Evolutionary conservation across 2,888 invertebrate species (phyloP), one percentile per base, ranked within the genome.

Genomic region (Meiosimyza decipiens): DNA sequence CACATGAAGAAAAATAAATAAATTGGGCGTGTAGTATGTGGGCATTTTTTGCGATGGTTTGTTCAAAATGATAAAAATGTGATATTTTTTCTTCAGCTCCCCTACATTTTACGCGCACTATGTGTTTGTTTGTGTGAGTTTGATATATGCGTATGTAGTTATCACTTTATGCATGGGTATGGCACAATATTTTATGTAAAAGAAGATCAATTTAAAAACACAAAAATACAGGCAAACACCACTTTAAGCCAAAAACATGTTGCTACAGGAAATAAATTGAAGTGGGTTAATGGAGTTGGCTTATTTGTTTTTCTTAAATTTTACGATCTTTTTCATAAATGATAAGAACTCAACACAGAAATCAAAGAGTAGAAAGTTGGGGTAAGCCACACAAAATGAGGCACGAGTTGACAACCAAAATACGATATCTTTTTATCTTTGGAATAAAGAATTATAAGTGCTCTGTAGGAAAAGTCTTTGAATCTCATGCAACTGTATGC

Each of bases 271-370:
- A 9, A 40, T 40, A 9, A 40, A 40, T 0, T 40, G 40, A 40
- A 40, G 9, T 40, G 40, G 9, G 40, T 62, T 16, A 13, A 7
- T 13, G 47, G 49, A 40, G 28, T 12, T 40, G 7, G 11, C 16
- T 28, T 22, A 22, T 22, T 22, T 22, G 2, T 28, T 28, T 49
- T 11, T 33, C n/a, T n/a, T 28, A 60, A n/a, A 60, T 60, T 69
- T 69, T 69, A 62, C 52, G 40, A 52, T 22, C 22, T 18, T 40
- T 49, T 47, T 68, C 59, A 59, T 57, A 59, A 59, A 47, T 59
- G 69, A 69, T 60, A 60, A 51, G 51, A 60, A 60, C 62, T 62
- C 51, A 49, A 57, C 40, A 40, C 28, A 47, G 49, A 68, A 54
- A 49, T 11, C 15, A 60, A 60, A 22, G 40, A 40, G 33, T 11